Evolutionary conservation across 30 jellyfish, hydroid and myxozoan species (phyloP), one percentile per base, ranked within the genome.

Genomic region (Aurelia aurita): DNA sequence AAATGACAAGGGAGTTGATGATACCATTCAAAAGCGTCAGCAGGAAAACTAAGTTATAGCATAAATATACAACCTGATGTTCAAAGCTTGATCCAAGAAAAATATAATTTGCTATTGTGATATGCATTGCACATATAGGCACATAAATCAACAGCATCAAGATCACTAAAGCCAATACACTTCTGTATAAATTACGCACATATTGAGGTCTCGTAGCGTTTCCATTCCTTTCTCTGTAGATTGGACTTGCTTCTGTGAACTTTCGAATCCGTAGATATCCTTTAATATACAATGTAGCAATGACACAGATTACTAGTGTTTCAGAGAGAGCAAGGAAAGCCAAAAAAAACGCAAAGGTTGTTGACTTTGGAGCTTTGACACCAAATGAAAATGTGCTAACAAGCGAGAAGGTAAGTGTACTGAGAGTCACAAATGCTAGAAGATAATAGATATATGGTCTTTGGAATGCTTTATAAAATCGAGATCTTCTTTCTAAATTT

Each of bases 231-330:
- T 11, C 81, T 35, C 27, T 44, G 76, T 76, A 76, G 21, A 76
- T 39, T 20, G 75, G 87, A 76, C 45, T 76, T 28, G 21, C 46
- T 11, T 44, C 39, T 25, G 61, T 74, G 31, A 49, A 55, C 21
- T 10, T 26, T 2, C 72, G 28, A 4, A 73, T 62, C 13, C 58
- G 62, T 6, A 46, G 27, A 26, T 76, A 76, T 16, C 87, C 87
- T 23, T 39, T 57, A 0, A 58, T 31, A 67, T 76, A 76, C 43
- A 58, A 46, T 1, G 15, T 43, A 9, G 81, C 81, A 69, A 39
- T 51, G 26, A 55, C 59, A 6, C 51, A 39, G 15, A 39, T 15
- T 5, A 2, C 51, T 7, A 9, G 7, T 8, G 51, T 39, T 2
- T 6, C 15, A 6, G 9, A 39, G 9, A 39, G 7, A 2, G 0